A percentile compares a stretch with the other conserved stretches of the same genome.
Conservation (phyloP, 2,888 invertebrate species). For the Stenichneumon culpator region DNA sequence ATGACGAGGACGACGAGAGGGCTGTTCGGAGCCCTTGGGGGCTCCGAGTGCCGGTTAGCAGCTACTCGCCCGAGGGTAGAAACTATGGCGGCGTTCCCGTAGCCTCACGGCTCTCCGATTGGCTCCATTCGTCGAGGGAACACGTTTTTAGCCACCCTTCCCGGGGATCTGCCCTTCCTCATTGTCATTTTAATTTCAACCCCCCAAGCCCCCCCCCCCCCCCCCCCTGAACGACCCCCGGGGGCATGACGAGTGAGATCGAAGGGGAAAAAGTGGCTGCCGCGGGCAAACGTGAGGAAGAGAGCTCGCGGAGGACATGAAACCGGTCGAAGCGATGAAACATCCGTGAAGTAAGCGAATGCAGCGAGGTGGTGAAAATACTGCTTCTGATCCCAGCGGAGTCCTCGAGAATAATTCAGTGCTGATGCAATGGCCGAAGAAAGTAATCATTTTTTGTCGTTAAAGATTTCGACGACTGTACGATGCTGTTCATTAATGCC, state of each 20-base stretch:
- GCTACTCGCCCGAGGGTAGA: slow-evolving; percentile 68
- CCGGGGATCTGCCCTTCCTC: slow-evolving; percentile 80
- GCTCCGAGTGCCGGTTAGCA: slow-evolving; percentile 44
- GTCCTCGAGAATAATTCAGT: too few species aligned
- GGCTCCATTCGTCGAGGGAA: slow-evolving; percentile 79
- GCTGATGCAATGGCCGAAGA: too few species aligned
- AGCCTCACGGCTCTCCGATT: slow-evolving; percentile 80
- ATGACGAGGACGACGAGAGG: slow-evolving; percentile 54
- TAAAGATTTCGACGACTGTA: too few species aligned
- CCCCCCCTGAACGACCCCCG: slow-evolving; percentile 59
- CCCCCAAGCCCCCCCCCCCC: slow-evolving; percentile 52
- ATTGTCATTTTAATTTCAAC: slow-evolving; percentile 85
- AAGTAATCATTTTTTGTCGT: too few species aligned
- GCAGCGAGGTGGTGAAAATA: background rate
- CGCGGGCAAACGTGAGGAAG: slow-evolving; percentile 50
- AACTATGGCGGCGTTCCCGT: slow-evolving; percentile 80
- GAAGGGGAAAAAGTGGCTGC: slow-evolving; percentile 71
- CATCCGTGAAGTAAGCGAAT: slow-evolving; percentile 75
- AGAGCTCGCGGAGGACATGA: slow-evolving; percentile 65
- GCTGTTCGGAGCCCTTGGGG: slow-evolving; percentile 45
- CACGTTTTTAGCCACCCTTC: slow-evolving; percentile 83
- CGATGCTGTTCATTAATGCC: too few species aligned
- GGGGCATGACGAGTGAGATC: slow-evolving; percentile 70
- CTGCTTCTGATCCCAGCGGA: too few species aligned
- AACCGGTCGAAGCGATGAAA: slow-evolving; percentile 75